Percentiles rank a stretch among this genome's conserved stretches.
Conservation (phyloP, 2,888 invertebrate species). For the Nineta flava region DNA sequence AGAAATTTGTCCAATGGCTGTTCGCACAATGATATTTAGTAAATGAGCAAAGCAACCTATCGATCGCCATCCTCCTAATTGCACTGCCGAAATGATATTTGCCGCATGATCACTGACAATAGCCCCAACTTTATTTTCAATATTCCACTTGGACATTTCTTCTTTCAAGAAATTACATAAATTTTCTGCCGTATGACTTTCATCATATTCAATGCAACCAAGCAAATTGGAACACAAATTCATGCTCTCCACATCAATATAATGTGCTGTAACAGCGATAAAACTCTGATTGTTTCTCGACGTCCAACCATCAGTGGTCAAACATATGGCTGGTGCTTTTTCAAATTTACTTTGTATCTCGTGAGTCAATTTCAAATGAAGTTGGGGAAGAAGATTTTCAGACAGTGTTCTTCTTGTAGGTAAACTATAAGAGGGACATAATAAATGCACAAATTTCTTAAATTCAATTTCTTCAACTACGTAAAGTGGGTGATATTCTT, state of each 20-base stretch:
- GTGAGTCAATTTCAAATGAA: slow-evolving; percentile 10
- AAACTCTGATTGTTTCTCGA: slow-evolving; percentile 14
- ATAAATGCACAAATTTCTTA: slow-evolving; percentile 15
- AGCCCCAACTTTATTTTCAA: slow-evolving; percentile 12
- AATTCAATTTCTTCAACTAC: slow-evolving; percentile 20
- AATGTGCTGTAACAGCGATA: slow-evolving; percentile 15
- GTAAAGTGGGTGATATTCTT: slow-evolving; percentile 19
- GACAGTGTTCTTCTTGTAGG: slow-evolving; percentile 16
- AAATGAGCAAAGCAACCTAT: slow-evolving; percentile 15
- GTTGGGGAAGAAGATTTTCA: slow-evolving; percentile 13
- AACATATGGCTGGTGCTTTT: slow-evolving; percentile 8
- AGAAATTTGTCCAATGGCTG: slow-evolving; percentile 2
- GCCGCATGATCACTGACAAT: slow-evolving; percentile 12
- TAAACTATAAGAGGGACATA: slow-evolving; percentile 17
- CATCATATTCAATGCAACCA: slow-evolving; percentile 11
- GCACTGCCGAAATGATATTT: slow-evolving; percentile 13
- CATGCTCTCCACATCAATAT: slow-evolving; percentile 11
- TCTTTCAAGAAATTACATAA: slow-evolving; percentile 10
- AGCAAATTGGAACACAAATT: slow-evolving; percentile 12
- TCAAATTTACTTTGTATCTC: slow-evolving; percentile 10
- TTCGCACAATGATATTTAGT: slow-evolving; percentile 14
- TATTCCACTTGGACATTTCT: slow-evolving; percentile 8
- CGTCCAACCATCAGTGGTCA: slow-evolving; percentile 16
- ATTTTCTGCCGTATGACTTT: slow-evolving; percentile 13
- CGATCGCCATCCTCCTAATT: slow-evolving; percentile 12